phyloP scores from a whole-genome alignment of 2,888 invertebrate genomes.

The Dioctria linearis region DNA sequence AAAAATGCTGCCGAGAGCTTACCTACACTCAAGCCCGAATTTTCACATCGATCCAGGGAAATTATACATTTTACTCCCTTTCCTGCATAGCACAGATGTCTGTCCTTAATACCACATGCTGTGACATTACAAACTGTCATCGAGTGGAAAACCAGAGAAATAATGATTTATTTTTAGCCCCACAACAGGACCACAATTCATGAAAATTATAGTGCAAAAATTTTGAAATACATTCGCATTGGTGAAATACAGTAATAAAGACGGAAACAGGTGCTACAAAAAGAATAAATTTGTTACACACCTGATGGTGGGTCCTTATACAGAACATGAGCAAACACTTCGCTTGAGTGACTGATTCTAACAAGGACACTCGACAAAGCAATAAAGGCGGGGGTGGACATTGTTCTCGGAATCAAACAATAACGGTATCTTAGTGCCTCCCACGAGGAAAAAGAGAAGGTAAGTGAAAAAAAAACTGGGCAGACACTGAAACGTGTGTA shows the following conservation, averaged over 20 bases:
- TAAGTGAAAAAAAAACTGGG: too few species aligned
- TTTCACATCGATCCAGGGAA: neutral
- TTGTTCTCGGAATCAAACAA: neutral
- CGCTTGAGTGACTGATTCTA: neutral
- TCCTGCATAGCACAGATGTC: neutral
- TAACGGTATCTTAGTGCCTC: neutral
- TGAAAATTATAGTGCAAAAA: neutral
- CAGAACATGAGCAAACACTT: neutral
- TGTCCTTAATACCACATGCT: slow-evolving; percentile 3
- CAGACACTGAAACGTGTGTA: neutral
- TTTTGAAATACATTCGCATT: neutral
- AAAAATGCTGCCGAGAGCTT: too few species aligned
- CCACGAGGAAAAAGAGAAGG: neutral
- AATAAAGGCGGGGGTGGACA: neutral
- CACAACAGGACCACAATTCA: neutral
- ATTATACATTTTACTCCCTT: neutral
- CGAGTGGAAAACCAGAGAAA: slow-evolving; percentile 4
- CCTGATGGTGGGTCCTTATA: neutral
- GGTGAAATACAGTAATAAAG: neutral
- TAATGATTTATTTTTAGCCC: neutral
- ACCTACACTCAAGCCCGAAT: too few species aligned
- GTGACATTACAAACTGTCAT: neutral
- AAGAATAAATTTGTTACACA: neutral
- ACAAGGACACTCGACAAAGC: slow-evolving; percentile 1
- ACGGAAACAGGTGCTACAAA: neutral